phyloP scores from a whole-genome alignment of 1,140 invertebrate genomes.

The Trissolcus basalis region DNA sequence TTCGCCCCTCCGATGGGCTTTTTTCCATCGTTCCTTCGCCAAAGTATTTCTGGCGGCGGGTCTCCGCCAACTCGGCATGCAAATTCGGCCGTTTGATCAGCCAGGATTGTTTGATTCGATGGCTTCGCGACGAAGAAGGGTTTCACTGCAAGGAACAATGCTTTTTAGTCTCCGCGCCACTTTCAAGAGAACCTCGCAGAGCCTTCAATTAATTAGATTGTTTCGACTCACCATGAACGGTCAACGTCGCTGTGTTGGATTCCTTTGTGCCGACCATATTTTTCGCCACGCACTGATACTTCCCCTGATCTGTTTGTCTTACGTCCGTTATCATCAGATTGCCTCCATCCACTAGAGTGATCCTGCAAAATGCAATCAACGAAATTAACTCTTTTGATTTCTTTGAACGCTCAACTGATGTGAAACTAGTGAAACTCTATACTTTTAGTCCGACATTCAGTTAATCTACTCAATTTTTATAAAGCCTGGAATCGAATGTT shows the following conservation, averaged over 20 bases:
- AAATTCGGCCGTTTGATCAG: conserved; percentile 88
- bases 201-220: conserved; percentile 19
- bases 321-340: conserved; percentile 91
- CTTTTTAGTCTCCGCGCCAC: conserved; percentile 12
- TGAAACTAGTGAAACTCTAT: too few species aligned
- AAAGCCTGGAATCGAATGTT: too few species aligned
- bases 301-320: conserved; percentile 86
- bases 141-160: conserved; percentile 82
- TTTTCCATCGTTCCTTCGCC: conserved; percentile 90
- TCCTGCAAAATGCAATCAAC: conserved; percentile 74
- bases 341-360: conserved; percentile 87
- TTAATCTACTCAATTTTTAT: too few species aligned
- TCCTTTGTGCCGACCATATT: conserved; percentile 91
- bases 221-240: conserved; percentile 84
- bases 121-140: conserved; percentile 91
- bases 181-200: too few species aligned
- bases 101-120: conserved; percentile 87
- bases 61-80: conserved; percentile 93
- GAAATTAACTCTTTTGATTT: too few species aligned
- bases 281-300: conserved; percentile 90
- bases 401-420: too few species aligned
- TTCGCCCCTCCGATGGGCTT: conserved; percentile 86
- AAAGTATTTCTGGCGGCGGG: conserved; percentile 90
- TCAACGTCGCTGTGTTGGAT: conserved; percentile 84
- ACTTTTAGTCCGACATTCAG: too few species aligned